Conservation (phyloP, 2,888 invertebrate species). For the Stomorhina lunata region DNA sequence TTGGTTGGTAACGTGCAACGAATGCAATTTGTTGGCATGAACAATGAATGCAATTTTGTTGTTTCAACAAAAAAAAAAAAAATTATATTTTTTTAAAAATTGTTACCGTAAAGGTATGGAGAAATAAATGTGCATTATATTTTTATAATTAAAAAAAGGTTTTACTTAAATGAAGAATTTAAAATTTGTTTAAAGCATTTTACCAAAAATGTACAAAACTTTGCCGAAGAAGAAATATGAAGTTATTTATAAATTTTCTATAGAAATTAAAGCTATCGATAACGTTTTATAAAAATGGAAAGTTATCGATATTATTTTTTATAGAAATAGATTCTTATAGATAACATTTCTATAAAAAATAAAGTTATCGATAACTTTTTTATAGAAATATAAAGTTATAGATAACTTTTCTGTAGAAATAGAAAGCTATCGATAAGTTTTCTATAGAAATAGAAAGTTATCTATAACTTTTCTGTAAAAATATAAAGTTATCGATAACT, state of each 20-base stretch:
- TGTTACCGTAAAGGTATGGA: slow-evolving; percentile 46
- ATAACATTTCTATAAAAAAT: not conserved
- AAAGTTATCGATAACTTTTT: not conserved
- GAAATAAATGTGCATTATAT: not conserved
- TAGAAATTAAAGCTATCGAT: too few relatives aligned
- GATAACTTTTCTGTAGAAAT: not conserved
- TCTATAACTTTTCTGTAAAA: not conserved
- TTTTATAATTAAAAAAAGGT: not conserved
- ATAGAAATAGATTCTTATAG: too few relatives aligned
- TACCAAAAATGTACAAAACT: too few relatives aligned
- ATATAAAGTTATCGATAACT: not conserved
- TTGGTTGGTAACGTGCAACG: slow-evolving; percentile 69
- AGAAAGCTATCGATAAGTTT: not conserved
- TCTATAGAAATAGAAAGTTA: not conserved
- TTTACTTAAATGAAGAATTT: too few relatives aligned
- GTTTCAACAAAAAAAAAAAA: slow-evolving; percentile 39
- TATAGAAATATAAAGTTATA: not conserved
- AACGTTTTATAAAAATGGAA: too few relatives aligned
- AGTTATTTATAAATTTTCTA: too few relatives aligned
- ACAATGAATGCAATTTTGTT: slow-evolving; percentile 70
- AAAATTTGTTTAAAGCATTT: too few relatives aligned
- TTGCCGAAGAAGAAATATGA: too few relatives aligned
- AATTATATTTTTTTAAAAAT: slow-evolving; percentile 28
- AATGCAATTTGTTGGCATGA: slow-evolving; percentile 68
- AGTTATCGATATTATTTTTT: too few relatives aligned